phyloP scores from a whole-genome alignment of 2,113 vertebrate species.

The Mustela lutreola region DNA sequence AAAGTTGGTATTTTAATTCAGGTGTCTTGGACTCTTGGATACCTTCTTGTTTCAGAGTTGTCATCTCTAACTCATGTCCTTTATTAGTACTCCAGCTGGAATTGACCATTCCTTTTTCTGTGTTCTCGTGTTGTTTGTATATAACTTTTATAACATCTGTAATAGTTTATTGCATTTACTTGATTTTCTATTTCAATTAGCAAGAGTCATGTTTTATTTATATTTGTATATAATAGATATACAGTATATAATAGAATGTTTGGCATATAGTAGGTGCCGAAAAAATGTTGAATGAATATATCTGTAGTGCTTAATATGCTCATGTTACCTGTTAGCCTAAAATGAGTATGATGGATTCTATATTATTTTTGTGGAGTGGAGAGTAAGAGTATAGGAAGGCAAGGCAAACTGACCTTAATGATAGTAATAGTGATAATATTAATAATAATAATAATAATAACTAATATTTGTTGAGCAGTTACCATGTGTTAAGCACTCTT shows the following conservation, averaged over 20 bases:
- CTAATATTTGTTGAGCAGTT: constrained; percentile 60
- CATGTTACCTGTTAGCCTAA: constrained; percentile 49
- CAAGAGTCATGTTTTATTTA: constrained; percentile 19
- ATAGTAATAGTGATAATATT: constrained; percentile 1
- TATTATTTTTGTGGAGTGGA: constrained; percentile 21
- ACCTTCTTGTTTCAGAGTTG: constrained; percentile 1
- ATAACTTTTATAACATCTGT: neutral
- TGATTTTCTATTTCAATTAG: constrained; percentile 27
- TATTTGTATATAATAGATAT: constrained; percentile 40
- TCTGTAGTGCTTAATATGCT: constrained; percentile 50
- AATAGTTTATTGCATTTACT: constrained; percentile 29
- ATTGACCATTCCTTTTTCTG: constrained; percentile 4
- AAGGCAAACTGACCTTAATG: constrained; percentile 44
- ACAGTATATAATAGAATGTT: neutral
- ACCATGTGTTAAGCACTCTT: constrained; percentile 20
- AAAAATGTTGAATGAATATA: neutral
- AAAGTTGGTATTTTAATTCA: constrained; percentile 17
- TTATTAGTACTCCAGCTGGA: neutral
- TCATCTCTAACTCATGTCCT: neutral
- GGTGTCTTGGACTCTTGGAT: neutral
- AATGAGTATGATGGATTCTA: constrained; percentile 13
- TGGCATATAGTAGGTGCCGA: neutral
- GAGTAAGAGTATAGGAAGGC: constrained; percentile 1
- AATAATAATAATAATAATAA: constrained; percentile 28
- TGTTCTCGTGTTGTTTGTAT: neutral